Base-by-base conservation (phyloP, 92 coral and sea anemone genomes). In the Actinostola sp. region DNA sequence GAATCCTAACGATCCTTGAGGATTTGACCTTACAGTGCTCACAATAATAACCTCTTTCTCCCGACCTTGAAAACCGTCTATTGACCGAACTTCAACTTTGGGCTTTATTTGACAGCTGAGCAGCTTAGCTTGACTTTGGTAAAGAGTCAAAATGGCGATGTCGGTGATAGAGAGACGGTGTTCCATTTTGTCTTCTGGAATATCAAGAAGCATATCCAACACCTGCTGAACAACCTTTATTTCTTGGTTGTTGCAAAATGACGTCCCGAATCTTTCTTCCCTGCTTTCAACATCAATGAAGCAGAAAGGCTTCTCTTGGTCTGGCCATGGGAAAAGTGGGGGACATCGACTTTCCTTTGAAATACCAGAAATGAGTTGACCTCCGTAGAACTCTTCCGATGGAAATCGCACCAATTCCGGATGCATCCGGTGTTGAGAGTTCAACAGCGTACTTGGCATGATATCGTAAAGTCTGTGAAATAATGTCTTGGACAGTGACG, bases 41-140 rank as follows among this genome's bases (percentile, higher is more conserved):
- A 93, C 74, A 31, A 93, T 82, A 9, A 93, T 75, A 31, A 93
- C 78, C 27, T 93, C 96, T 78, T 93, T 93, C 66, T 93, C 98
- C 32, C 98, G 78, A 52, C 98, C 98, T 92, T 93, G 98, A 72
- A 93, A 93, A 32, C 98, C 93, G 71, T 93, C 98, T 34, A 93
- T 93, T 17, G 98, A 90, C 76, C 83, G 83, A 26, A 93, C 98
- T 76, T 93, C 96, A 17, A 93, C 86, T 10, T 31, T 64, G 7
- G 70, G 70, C 31, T 64, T 70, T 53, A 28, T 55, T 17, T 50
- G 0, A 33, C 21, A 10, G 16, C 34, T 13, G 3, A 42, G 26
- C 53, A 21, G 48, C 20, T 46, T 55, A 0, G 76, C 65, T 31
- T 70, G 76, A 31, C 60, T 56, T 64, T 31, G 70, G 32, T 64